Conservation (phyloP, 2,113 vertebrate genomes). For the Grallaria varia region DNA sequence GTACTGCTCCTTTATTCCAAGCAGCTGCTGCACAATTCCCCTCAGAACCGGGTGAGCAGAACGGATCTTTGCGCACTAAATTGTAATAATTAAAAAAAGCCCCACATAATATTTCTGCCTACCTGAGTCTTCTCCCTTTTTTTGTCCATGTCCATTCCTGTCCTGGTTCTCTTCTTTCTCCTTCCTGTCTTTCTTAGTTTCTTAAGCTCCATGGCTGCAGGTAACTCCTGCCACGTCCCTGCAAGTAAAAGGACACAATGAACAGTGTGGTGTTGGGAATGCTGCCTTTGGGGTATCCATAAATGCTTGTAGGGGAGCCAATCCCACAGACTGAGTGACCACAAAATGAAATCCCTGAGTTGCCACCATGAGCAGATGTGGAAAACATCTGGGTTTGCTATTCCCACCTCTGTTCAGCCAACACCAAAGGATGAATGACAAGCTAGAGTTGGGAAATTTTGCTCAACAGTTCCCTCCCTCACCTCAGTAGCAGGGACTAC, state of each 20-base stretch:
- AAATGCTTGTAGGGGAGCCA: not conserved
- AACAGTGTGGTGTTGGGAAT: fast-evolving
- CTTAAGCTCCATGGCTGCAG: not conserved
- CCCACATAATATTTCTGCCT: not conserved
- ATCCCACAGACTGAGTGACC: not conserved
- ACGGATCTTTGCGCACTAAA: not conserved
- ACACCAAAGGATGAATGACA: not conserved
- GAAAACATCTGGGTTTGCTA: not conserved
- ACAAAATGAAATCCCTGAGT: not conserved
- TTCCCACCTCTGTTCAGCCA: not conserved
- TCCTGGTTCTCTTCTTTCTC: not conserved
- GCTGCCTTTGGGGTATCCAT: not conserved
- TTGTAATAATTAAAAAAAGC: not conserved
- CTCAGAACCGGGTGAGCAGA: not conserved
- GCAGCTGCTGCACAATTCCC: not conserved
- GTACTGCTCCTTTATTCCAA: not conserved
- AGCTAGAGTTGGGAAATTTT: not conserved
- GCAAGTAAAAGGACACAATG: fast-evolving
- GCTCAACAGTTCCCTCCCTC: not conserved
- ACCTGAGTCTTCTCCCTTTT: not conserved
- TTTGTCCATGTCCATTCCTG: not conserved
- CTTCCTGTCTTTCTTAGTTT: not conserved
- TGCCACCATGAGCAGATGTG: fast-evolving
- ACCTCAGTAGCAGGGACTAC: fast-evolving
- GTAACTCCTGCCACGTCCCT: not conserved